Conservation (phyloP, 2,888 invertebrate species). For the Apotomis betuletana region DNA sequence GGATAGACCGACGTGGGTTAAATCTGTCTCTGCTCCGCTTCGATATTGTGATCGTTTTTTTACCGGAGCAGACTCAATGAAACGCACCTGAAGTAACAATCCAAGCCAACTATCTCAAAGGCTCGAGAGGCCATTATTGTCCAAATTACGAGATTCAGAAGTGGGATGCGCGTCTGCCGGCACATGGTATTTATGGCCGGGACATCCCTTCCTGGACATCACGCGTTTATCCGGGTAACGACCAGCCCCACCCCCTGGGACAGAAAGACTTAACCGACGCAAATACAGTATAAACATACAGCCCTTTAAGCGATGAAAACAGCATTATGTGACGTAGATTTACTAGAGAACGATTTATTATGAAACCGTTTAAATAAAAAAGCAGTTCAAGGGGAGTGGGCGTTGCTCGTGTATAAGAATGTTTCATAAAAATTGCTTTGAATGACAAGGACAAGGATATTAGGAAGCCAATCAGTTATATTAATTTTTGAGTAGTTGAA, state of each 20-base stretch:
- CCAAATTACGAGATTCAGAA: conserved; percentile 33
- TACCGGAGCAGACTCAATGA: no score
- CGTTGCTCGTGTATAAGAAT: neutral
- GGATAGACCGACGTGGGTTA: no score
- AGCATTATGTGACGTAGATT: conserved; percentile 28
- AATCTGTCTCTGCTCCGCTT: no score
- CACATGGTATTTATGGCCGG: conserved; percentile 36
- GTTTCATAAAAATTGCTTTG: neutral
- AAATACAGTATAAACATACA: neutral
- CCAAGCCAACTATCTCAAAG: neutral
- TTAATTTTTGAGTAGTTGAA: neutral
- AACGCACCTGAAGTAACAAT: no score
- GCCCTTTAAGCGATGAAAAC: neutral
- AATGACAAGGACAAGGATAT: no score
- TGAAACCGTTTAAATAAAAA: conserved; percentile 24
- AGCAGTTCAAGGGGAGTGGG: neutral
- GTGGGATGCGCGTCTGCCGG: conserved; percentile 29
- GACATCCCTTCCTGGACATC: conserved; percentile 29
- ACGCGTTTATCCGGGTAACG: conserved; percentile 35
- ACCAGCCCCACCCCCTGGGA: neutral
- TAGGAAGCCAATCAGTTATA: no score
- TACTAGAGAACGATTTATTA: conserved; percentile 34
- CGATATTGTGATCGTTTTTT: no score
- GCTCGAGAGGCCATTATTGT: conserved; percentile 23
- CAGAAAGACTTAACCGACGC: conserved; percentile 13